Evolutionary conservation across 2,888 invertebrate genomes (phyloP).

Genomic region (Polylopha cassiicola): DNA sequence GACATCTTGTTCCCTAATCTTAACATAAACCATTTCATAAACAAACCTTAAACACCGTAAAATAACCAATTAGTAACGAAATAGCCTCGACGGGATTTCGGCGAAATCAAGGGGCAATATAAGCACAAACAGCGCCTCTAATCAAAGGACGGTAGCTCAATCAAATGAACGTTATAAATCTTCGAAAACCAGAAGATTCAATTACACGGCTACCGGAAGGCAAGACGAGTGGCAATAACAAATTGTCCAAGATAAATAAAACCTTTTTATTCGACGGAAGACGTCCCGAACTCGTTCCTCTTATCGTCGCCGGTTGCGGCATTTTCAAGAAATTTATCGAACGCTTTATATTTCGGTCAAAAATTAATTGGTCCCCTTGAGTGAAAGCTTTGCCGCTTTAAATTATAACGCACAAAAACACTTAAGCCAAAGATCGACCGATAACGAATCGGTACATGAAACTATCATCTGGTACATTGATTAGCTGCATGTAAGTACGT

Average conservation of each 20-base stretch:
- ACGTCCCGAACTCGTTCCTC: constrained; percentile 51
- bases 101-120: constrained; percentile 17
- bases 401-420: constrained; percentile 58
- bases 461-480: constrained; percentile 26
- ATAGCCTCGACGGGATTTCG: too few relatives aligned
- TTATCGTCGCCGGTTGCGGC: constrained; percentile 45
- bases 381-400: constrained; percentile 62
- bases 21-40: constrained; percentile 9
- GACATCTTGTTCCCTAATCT: constrained; percentile 40
- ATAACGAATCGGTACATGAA: constrained; percentile 33
- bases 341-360: constrained; percentile 63
- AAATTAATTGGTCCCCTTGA: constrained; percentile 61
- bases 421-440: constrained; percentile 47
- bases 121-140: constrained; percentile 47
- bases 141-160: constrained; percentile 69
- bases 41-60: too few relatives aligned
- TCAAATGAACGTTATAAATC: constrained; percentile 61
- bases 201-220: constrained; percentile 73
- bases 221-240: constrained; percentile 70
- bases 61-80: too few relatives aligned
- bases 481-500: constrained; percentile 13
- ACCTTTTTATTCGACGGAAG: constrained; percentile 63
- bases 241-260: constrained; percentile 75
- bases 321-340: constrained; percentile 63
- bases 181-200: constrained; percentile 73